Evolutionary conservation across 2,113 vertebrate genomes (phyloP).

Genomic region (Etia nguti): DNA sequence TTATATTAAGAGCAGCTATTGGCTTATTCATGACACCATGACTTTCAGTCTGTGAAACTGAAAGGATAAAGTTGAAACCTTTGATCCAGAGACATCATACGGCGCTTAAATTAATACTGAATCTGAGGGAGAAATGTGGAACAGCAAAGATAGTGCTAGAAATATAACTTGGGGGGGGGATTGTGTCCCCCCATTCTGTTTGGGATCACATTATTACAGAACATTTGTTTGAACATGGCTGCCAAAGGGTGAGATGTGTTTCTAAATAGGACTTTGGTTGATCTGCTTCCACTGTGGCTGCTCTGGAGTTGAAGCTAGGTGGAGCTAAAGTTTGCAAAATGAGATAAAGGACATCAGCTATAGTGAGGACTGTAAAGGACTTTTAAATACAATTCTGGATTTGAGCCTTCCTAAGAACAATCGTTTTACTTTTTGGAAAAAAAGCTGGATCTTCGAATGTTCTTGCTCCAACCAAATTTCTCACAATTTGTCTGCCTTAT

Average conservation of each 20-base stretch:
- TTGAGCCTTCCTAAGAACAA: neutral
- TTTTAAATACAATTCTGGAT: neutral
- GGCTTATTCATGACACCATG: neutral
- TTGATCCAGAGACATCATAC: neutral
- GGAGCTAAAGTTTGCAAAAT: neutral
- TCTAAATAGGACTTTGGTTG: neutral
- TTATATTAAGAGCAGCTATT: neutral
- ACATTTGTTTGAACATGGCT: neutral
- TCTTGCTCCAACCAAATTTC: neutral
- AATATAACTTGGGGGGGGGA: neutral
- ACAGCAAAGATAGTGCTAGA: neutral
- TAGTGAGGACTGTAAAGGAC: rapidly evolving
- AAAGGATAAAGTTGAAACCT: neutral
- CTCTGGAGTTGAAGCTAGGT: neutral
- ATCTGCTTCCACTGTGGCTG: neutral
- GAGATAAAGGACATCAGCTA: neutral
- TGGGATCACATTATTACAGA: neutral
- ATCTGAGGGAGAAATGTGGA: neutral
- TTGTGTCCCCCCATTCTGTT: neutral
- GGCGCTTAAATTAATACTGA: neutral
- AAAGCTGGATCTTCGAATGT: neutral
- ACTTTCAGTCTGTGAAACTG: neutral
- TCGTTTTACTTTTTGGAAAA: neutral
- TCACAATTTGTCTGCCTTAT: neutral
- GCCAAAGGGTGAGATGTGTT: neutral